These are phyloP conservation scores for Amblyjoppa fuscipennis DNA, from an alignment of 2,888 invertebrate species.

Conservation along the genomic window DNA sequence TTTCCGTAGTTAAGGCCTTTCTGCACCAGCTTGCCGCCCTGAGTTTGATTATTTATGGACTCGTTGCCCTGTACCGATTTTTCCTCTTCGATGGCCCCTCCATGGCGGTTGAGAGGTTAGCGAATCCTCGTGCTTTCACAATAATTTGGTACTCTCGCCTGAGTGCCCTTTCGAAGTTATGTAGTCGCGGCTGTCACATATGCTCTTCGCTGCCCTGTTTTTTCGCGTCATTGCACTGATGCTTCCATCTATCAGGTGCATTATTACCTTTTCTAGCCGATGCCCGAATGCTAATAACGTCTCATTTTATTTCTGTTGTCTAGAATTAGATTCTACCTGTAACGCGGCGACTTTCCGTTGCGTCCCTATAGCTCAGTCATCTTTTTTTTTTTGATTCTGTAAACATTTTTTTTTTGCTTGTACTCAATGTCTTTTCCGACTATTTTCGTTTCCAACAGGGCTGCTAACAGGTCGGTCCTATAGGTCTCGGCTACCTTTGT, in stretches of 20 bases:
- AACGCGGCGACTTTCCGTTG: conserved; percentile 2
- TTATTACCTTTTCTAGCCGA: conserved; percentile 20
- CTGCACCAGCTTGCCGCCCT: neutral
- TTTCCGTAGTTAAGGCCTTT: neutral
- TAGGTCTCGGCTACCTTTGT: neutral
- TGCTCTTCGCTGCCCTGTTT: conserved; percentile 11
- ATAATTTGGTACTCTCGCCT: conserved; percentile 12
- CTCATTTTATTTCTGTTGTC: conserved; percentile 15
- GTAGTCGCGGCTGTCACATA: neutral
- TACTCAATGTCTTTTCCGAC: conserved; percentile 22
- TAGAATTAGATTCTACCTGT: conserved; percentile 21
- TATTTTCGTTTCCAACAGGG: neutral
- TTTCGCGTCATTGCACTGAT: neutral
- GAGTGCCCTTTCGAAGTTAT: conserved; percentile 33
- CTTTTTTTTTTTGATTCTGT: neutral
- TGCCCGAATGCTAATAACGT: conserved; percentile 14
- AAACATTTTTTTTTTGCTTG: conserved; percentile 4
- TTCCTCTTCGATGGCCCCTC: conserved; percentile 27
- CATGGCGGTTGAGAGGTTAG: neutral
- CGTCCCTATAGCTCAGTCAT: conserved; percentile 16
- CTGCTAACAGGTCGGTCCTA: neutral
- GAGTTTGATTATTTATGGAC: conserved; percentile 6
- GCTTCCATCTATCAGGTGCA: conserved; percentile 23
- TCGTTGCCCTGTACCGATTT: neutral
- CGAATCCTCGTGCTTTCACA: conserved; percentile 7